These are phyloP conservation scores for Emys orbicularis DNA, from an alignment of 2,797 vertebrate genomes.

Conservation along the genomic window DNA sequence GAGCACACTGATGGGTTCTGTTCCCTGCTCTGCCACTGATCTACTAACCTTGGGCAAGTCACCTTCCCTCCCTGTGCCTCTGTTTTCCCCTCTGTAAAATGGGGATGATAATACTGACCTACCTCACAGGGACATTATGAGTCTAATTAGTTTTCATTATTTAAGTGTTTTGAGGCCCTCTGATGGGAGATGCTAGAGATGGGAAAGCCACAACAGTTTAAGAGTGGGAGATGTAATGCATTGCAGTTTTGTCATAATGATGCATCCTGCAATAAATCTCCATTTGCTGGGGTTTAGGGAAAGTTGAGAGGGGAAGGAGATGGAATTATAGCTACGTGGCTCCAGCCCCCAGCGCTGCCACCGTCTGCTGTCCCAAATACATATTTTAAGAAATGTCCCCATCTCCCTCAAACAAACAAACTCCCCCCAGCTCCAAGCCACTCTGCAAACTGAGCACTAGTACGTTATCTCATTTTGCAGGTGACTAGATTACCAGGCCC, in stretches of 20 bases:
- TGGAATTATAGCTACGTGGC: background rate
- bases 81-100: background rate
- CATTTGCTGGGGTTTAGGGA: background rate
- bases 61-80: background rate
- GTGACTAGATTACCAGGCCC: background rate
- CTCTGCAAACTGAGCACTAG: background rate
- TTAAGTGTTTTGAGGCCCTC: background rate
- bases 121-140: background rate
- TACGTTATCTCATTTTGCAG: background rate
- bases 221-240: background rate
- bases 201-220: background rate
- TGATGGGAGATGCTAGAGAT: accelerated
- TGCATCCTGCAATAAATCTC: background rate
- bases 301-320: background rate
- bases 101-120: background rate
- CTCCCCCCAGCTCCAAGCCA: background rate
- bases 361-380: background rate
- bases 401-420: background rate
- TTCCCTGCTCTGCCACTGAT: background rate
- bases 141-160: background rate
- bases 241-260: background rate
- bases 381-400: background rate
- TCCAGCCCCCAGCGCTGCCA: background rate
- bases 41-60: background rate
- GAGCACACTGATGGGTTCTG: background rate